Evolutionary conservation across 2,888 invertebrate species (phyloP), one percentile per base, ranked within the genome.

Genomic region (Ceraclea dissimilis): DNA sequence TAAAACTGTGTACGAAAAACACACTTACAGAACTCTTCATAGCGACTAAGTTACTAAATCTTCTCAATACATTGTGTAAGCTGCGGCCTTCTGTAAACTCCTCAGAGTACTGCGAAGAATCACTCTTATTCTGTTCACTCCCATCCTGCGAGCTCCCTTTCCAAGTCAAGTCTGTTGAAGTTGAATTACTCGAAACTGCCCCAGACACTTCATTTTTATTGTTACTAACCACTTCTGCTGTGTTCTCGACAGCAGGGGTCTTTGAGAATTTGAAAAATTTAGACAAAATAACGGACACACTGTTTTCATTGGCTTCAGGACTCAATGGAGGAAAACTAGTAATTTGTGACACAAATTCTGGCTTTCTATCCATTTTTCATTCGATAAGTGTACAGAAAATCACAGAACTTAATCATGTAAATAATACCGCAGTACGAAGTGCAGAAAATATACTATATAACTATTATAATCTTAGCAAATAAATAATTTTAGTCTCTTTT

Each of bases 41-140:
- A n/a, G 90, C 93, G 47, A 93, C 79, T 51, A 94, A 83, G 70
- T 88, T 93, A 67, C 91, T 90, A 51, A 95, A 91, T 64, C 93
- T 80, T 66, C 85, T 87, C 18, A 95, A 74, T 59, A 95, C 92
- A 76, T 90, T 93, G 0, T 89, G 86, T 65, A 93, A 79, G 69
- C 88, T 90, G 57, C 89, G 78, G n/a, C 85, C 88, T 69, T 88
- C 87, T 16, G 76, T 74, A 46, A 81, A 78, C 54, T 83, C 82
- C 17, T 83, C 76, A 44, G 54, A 48, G 18, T 52, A 57, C 20
- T 54, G 58, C 54, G 65, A 50, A 16, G 61, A 39, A 39, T 13
- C 13, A 13, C 39, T 39, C 13, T 16, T 39, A 13, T 16, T 44
- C 57, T 71, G 70, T n/a, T 67, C 63, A 47, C 22, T 49, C 58